Evolutionary conservation across 2,113 vertebrate genomes (phyloP), one percentile per base, ranked within the genome.

Genomic region (Xenotilapia longispinis): DNA sequence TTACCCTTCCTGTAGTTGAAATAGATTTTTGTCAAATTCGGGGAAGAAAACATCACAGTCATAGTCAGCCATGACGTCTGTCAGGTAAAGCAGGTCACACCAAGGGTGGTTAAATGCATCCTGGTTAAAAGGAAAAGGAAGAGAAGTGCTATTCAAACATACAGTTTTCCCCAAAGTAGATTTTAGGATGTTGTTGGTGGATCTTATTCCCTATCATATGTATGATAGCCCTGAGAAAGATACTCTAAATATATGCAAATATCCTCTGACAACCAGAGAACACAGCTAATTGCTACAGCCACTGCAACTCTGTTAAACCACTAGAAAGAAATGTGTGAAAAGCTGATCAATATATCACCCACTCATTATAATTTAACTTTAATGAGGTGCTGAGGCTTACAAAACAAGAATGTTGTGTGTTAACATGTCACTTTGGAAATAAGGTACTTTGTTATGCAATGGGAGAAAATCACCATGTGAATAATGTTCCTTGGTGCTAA

Each of bases 41-140:
- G 97, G 97, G 92, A 97, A 97, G 92, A 97, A 97, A 5, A 96
- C 95, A 10, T 97, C 95, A 14, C 96, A 97, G 82, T 97, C 93
- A 60, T 97, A 97, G 19, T 96, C 84, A 2, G 96, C 97, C 97
- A 96, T 97, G 87, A 97, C 42, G 7, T 97, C 70, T 0, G 97
- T 97, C 53, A 97, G 94, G 90, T 96, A 97, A 42, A 97, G 58
- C 78, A 95, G 42, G 88, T 97, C 96, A 91, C 97, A 97, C 96
- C 96, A 97, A 1, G 96, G 96, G 82, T 97, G 96, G 28, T 90
- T 85, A 87, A 97, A 13, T 2, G 93, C 95, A 6, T 95, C 95
- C 97, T 97, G 87, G 57, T 9, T 10, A 60, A 7, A 73, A 88
- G 14, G 84, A 81, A 9, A 58, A 31, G 23, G 7, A 19, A 33